Evolutionary conservation across 2,797 vertebrate genomes (phyloP), one percentile per base, ranked within the genome.

Genomic region (Hyperoplus immaculatus): DNA sequence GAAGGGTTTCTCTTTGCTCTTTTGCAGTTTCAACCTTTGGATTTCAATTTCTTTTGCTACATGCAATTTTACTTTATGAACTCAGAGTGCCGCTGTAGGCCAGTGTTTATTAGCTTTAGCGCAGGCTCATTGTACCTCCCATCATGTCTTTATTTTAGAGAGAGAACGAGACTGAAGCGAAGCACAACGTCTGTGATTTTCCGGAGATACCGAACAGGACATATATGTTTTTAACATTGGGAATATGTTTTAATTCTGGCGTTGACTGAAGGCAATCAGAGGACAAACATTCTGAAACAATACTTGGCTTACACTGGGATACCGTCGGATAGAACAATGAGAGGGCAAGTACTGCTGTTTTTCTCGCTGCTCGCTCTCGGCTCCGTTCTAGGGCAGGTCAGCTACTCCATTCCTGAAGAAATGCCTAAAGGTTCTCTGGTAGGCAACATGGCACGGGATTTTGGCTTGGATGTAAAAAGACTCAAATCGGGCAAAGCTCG

Each of bases 341-440:
- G 82, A 83, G 82, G 94, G 92, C 95, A 94, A 89, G 94, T 94
- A 91, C 84, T 95, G 88, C 82, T 95, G 85, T 94, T 96, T 84
- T 84, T 95, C 77, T 95, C 81, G 78, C 88, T 92, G 36, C 78
- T 96, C 75, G 91, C 86, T 81, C 29, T 92, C 67, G 39, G 77
- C 77, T 83, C 87, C 81, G 95, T 92, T 41, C 83, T 90, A 79
- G 94, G 95, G 64, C 94, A 95, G 63, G 91, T 97, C 89, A 95
- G 95, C 89, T 98, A 97, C 93, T 96, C 96, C 12, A 93, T 97
- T 80, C 95, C 95, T 9, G 97, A 98, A 84, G 97, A 98, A 86
- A 93, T 96, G 92, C 87, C 94, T 11, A 94, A 89, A 85, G 96
- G 96, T 4, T 93, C 89, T 57, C 59, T 94, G 5, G 80, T 94